phyloP scores from a whole-genome alignment of 2,888 invertebrate genomes.

The Clanis bilineata region DNA sequence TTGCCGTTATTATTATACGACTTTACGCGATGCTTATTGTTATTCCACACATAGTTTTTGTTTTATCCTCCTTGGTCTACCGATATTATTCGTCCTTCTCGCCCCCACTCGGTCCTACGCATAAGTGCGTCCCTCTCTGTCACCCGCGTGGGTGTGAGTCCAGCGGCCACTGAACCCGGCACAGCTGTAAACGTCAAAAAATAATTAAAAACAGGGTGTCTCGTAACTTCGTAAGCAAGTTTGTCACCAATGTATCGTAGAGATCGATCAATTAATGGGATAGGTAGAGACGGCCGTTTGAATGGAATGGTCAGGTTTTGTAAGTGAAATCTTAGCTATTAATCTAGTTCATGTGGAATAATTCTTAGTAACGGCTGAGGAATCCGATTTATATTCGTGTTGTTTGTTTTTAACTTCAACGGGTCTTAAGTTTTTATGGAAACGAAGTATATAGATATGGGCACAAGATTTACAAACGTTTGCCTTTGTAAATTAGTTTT shows the following conservation, averaged over 20 bases:
- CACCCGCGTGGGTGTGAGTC: slow-evolving; percentile 49
- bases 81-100: slow-evolving; percentile 38
- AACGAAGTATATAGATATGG: too few species aligned
- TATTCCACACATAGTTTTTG: slow-evolving; percentile 52
- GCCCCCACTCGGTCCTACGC: slow-evolving; percentile 25
- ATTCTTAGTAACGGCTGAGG: background rate
- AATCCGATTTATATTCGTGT: background rate
- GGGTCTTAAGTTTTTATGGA: too few species aligned
- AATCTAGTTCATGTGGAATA: too few species aligned
- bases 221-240: slow-evolving; percentile 1
- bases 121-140: slow-evolving; percentile 37
- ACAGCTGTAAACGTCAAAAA: slow-evolving; percentile 36
- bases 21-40: slow-evolving; percentile 38
- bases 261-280: background rate
- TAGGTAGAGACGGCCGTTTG: background rate
- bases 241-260: background rate
- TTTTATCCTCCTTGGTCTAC: slow-evolving; percentile 42
- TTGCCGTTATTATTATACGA: slow-evolving; percentile 9
- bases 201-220: slow-evolving; percentile 14
- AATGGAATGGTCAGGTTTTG: background rate
- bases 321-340: background rate
- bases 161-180: slow-evolving; percentile 58
- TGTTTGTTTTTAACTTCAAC: too few species aligned
- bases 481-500: too few species aligned
- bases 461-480: too few species aligned